phyloP scores from a whole-genome alignment of 2,888 invertebrate species.

The Caenorhabditis sp. region DNA sequence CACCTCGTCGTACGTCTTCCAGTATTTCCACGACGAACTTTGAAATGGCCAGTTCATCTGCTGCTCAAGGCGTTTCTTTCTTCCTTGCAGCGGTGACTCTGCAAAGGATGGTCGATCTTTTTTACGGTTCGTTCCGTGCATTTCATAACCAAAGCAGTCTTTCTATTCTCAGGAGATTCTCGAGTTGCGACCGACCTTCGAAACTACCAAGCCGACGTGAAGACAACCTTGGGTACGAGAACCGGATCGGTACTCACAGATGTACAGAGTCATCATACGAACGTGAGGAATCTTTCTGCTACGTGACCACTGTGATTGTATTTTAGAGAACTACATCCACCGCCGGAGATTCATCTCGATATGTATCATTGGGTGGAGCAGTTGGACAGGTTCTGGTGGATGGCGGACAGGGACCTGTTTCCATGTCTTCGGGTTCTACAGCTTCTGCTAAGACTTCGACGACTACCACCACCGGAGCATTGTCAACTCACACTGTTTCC shows the following conservation, averaged over 20 bases:
- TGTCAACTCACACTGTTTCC: constrained; percentile 22
- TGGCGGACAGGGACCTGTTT: constrained; percentile 23
- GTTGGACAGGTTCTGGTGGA: constrained; percentile 52
- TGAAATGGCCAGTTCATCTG: constrained; percentile 48
- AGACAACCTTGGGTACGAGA: constrained; percentile 26
- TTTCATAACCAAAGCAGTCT: not conserved
- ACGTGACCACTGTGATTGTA: not conserved
- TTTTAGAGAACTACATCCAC: constrained; percentile 59
- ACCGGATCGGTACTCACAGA: constrained; percentile 48
- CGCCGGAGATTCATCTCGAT: constrained; percentile 50
- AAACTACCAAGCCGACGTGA: constrained; percentile 15
- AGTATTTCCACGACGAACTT: constrained; percentile 51
- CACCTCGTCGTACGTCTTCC: constrained; percentile 40
- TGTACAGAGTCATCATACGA: constrained; percentile 56
- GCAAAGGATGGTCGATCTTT: constrained; percentile 79
- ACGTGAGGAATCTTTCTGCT: constrained; percentile 19
- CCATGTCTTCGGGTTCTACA: constrained; percentile 48
- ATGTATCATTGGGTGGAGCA: constrained; percentile 48
- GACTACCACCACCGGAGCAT: constrained; percentile 5
- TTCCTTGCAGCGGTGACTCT: constrained; percentile 77
- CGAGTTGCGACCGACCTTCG: constrained; percentile 47
- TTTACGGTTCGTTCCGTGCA: constrained; percentile 73
- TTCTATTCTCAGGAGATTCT: constrained; percentile 70
- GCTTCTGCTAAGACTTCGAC: constrained; percentile 36
- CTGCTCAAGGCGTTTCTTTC: constrained; percentile 74